These are phyloP conservation scores for Pristis pectinata DNA, from an alignment of 2,797 vertebrate genomes.

Conservation along the genomic window DNA sequence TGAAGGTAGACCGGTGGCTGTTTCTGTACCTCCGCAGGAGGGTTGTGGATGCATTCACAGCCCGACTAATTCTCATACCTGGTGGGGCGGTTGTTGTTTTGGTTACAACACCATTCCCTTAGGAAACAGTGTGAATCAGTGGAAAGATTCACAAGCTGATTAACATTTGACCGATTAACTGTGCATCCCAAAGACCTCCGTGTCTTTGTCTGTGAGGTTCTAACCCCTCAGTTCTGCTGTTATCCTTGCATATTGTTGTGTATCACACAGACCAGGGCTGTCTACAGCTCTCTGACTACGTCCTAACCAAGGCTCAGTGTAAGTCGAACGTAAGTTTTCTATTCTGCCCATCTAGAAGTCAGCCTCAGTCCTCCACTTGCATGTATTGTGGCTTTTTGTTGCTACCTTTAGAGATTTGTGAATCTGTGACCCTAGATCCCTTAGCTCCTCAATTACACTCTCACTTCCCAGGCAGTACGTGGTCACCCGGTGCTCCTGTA, in stretches of 20 bases:
- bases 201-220: neutral
- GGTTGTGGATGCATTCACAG: neutral
- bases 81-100: neutral
- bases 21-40: neutral
- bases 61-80: neutral
- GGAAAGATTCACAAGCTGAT: neutral
- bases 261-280: neutral
- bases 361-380: neutral
- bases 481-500: neutral
- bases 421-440: neutral
- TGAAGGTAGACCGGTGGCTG: neutral
- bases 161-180: neutral
- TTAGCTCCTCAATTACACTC: neutral
- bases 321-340: neutral
- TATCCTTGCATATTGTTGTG: neutral
- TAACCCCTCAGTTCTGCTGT: neutral
- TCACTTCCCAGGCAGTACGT: neutral
- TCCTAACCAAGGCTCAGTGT: neutral
- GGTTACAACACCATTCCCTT: neutral
- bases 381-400: neutral
- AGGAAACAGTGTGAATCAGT: neutral
- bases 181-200: neutral
- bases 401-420: neutral
- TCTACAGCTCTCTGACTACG: neutral
- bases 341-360: neutral